Base-by-base conservation (phyloP, 1,140 invertebrate species). In the Pogonomyrmex barbatus region DNA sequence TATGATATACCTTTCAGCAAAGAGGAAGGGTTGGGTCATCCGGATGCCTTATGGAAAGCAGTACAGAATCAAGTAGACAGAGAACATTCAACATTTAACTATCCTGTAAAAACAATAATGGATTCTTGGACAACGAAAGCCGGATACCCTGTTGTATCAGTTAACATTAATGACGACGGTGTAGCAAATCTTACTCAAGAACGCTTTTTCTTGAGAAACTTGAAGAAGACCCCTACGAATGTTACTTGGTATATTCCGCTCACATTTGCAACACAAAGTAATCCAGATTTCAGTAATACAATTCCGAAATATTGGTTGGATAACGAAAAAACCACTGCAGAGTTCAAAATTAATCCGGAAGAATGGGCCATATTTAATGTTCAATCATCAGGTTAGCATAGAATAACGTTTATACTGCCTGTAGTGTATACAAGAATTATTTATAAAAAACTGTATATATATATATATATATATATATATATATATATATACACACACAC, bases 101-200 rank as follows among this genome's bases (percentile, higher is more conserved):
- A 24, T 30, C 82, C 93, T 4, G 92, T 97, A 0, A 94, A 95
- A 39, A 92, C 86, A 0, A 94, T 97, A 4, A 96, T 97, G 94
- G 95, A 97, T 0, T 96, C 96, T 50, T 98, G 97, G 97, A 97
- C 97, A 0, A 95, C 96, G n/a, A 96, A 98, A 91, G 94, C 97
- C 65, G 98, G 98, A 45, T 97, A 97, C 90, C 98, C 98, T 0
- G 95, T 98, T 5, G 87, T 98, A 1, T 96, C 92, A 12, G 95
- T 97, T 4, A 92, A 92, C 30, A 94, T 96, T 2, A 91, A 95
- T 75, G 93, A 81, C 0, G 60, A 95, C 42, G 90, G 95, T 76
- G 78, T 84, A 12, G 92, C 96, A 0, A 92, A 79, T 0, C 63
- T 95, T 17, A 90, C 45, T 2, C 95, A 97, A 92, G 81, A 95